phyloP scores from a whole-genome alignment of 1,140 invertebrate species.

The Orius insidiosus region DNA sequence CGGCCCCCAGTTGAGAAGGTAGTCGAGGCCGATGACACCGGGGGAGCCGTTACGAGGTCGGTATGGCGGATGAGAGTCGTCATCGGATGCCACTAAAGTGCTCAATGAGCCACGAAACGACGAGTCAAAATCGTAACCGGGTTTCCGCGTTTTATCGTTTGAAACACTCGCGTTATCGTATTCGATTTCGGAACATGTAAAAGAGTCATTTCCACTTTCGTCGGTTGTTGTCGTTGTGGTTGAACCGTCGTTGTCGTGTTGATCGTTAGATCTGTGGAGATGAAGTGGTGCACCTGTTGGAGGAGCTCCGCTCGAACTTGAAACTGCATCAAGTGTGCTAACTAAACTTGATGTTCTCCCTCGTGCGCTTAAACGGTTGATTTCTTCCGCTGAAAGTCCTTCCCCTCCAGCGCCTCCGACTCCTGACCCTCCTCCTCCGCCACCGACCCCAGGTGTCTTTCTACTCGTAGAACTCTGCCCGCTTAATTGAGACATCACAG shows the following conservation, averaged over 20 bases:
- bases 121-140: constrained; percentile 70
- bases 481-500: constrained; percentile 75
- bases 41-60: constrained; percentile 58
- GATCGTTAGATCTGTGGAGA: constrained; percentile 19
- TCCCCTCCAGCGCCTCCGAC: constrained; percentile 47
- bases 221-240: constrained; percentile 58
- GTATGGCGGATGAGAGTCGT: constrained; percentile 60
- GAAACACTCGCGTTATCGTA: constrained; percentile 77
- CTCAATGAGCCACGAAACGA: constrained; percentile 84
- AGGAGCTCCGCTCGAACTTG: constrained; percentile 66
- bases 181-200: constrained; percentile 95
- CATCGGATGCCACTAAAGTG: constrained; percentile 80
- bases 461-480: constrained; percentile 61
- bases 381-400: constrained; percentile 80
- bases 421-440: constrained; percentile 25
- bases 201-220: constrained; percentile 90
- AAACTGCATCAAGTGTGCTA: constrained; percentile 81
- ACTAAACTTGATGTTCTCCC: constrained; percentile 74
- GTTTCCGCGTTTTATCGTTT: constrained; percentile 25
- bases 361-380: constrained; percentile 69
- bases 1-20: constrained; percentile 86
- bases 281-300: constrained; percentile 30
- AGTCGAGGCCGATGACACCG: constrained; percentile 71
- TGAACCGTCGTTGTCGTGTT: constrained; percentile 45
- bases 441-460: constrained; percentile 32